phyloP scores from a whole-genome alignment of 2,888 invertebrate genomes.

The Luperina nickerlii region DNA sequence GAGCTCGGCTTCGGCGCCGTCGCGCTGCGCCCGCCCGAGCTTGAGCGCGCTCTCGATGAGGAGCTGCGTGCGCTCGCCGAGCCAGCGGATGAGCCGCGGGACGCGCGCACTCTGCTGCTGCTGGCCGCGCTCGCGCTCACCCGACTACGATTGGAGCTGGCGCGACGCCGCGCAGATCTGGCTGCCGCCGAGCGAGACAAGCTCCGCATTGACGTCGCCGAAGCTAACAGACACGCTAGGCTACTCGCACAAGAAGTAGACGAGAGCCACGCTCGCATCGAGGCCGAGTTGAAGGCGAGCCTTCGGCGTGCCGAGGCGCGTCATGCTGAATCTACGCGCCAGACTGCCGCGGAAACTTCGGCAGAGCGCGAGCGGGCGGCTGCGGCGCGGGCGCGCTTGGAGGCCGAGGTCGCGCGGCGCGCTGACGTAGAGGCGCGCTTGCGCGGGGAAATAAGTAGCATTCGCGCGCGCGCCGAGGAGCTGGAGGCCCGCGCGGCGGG shows the following conservation, averaged over 20 bases:
- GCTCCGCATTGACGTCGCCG: conserved; percentile 93
- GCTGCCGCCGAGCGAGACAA: conserved; percentile 95
- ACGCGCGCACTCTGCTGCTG: conserved; percentile 82
- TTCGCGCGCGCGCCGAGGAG: conserved; percentile 85
- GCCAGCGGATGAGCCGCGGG: conserved; percentile 70
- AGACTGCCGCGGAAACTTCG: conserved; percentile 92
- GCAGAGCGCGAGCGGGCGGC: conserved; percentile 94
- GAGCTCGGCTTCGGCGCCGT: conserved; percentile 92
- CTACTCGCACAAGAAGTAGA: conserved; percentile 97
- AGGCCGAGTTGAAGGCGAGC: conserved; percentile 93
- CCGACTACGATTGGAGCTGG: conserved; percentile 93
- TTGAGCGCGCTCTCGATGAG: conserved; percentile 93
- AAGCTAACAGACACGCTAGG: conserved; percentile 95
- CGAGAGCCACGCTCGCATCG: conserved; percentile 96
- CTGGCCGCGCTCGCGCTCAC: conserved; percentile 92
- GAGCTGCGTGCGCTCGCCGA: conserved; percentile 85
- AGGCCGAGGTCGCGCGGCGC: conserved; percentile 91
- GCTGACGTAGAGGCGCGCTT: conserved; percentile 93
- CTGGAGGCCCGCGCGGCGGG: conserved; percentile 92
- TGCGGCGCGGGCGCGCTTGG: conserved; percentile 90
- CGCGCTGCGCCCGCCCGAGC: conserved; percentile 90
- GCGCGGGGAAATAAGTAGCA: conserved; percentile 91
- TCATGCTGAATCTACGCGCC: conserved; percentile 94
- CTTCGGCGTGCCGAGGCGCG: conserved; percentile 93
- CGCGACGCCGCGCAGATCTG: conserved; percentile 92